Conservation (phyloP, 2,113 vertebrate genomes). For the Setophaga petechia region DNA sequence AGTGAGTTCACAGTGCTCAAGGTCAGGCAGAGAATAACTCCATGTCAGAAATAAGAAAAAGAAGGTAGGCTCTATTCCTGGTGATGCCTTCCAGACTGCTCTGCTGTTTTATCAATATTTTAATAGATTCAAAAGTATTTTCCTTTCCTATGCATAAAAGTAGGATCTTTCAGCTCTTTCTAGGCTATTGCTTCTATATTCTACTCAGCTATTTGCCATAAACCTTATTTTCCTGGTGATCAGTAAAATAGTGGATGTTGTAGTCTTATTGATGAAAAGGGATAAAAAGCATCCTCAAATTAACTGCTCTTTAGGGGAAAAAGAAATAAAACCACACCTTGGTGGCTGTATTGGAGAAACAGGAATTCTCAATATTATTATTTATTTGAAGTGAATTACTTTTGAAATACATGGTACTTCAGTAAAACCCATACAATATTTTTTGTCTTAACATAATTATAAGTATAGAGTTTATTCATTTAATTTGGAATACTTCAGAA, state of each 20-base stretch:
- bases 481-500: slow-evolving; percentile 58
- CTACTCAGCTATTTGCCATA: slow-evolving; percentile 12
- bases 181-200: neutral
- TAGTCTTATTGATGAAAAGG: neutral
- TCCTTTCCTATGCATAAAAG: neutral
- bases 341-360: neutral
- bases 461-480: slow-evolving; percentile 25
- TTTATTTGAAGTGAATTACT: slow-evolving; percentile 25
- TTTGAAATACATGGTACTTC: neutral
- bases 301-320: neutral
- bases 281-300: neutral
- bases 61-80: neutral
- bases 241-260: slow-evolving; percentile 17
- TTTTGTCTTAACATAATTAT: slow-evolving; percentile 18
- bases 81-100: neutral
- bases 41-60: neutral
- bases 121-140: neutral
- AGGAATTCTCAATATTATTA: neutral
- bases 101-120: neutral
- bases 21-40: neutral
- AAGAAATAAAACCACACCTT: neutral
- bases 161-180: neutral
- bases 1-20: neutral
- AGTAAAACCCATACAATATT: slow-evolving; percentile 21
- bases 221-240: slow-evolving; percentile 13